Conservation (phyloP, 2,888 invertebrate genomes). For the Automeris io region DNA sequence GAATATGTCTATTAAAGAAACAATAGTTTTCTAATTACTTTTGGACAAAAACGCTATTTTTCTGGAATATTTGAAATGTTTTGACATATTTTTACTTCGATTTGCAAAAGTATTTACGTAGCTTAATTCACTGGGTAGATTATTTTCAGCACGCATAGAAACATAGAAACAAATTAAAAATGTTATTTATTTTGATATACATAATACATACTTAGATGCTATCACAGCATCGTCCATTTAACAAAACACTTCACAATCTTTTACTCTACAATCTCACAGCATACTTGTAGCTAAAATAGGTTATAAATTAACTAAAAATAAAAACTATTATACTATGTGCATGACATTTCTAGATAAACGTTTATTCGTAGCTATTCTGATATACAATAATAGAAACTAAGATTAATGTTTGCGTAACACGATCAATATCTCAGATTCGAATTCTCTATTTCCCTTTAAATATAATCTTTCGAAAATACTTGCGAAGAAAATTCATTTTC, state of each 20-base stretch:
- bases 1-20: slow-evolving; percentile 54
- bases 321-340: slow-evolving; percentile 55
- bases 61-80: slow-evolving; percentile 64
- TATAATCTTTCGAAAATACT: slow-evolving; percentile 20
- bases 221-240: slow-evolving; percentile 32
- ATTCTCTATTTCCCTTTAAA: slow-evolving; percentile 1
- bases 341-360: slow-evolving; percentile 69
- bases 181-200: slow-evolving; percentile 5
- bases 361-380: slow-evolving; percentile 67
- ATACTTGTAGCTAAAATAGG: slow-evolving; percentile 70
- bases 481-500: slow-evolving; percentile 22
- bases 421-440: slow-evolving; percentile 34
- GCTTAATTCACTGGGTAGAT: slow-evolving; percentile 52
- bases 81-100: slow-evolving; percentile 20
- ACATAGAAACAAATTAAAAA: slow-evolving; percentile 22
- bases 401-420: slow-evolving; percentile 38
- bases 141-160: slow-evolving; percentile 58
- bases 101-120: slow-evolving; percentile 70
- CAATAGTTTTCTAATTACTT: slow-evolving; percentile 62
- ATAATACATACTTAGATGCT: slow-evolving; percentile 10
- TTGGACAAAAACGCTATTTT: slow-evolving; percentile 65
- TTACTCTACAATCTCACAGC: slow-evolving; percentile 23
- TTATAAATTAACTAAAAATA: slow-evolving; percentile 41
- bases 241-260: slow-evolving; percentile 27
- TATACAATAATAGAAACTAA: slow-evolving; percentile 66